A percentile compares a stretch with the other conserved stretches of the same genome.
phyloP scores from a whole-genome alignment of 2,888 invertebrate genomes.

The Terebella lapidaria region DNA sequence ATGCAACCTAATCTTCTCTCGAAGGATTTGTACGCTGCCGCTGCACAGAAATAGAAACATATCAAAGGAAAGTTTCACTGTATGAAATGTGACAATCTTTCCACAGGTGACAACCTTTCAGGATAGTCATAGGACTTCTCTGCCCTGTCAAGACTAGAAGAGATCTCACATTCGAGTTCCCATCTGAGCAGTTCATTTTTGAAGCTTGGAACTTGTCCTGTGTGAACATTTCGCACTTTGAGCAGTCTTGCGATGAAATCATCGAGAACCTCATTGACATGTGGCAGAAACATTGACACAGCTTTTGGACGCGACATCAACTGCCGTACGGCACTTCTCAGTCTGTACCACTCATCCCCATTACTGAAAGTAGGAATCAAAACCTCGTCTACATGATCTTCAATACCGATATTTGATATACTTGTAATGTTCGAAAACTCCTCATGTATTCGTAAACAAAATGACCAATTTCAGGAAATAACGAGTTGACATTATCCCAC shows the following conservation, averaged over 20 bases:
- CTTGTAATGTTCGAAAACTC: too few relatives aligned
- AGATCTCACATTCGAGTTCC: not conserved
- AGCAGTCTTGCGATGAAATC: not conserved
- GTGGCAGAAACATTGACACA: conserved; percentile 58
- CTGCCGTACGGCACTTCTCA: conserved; percentile 82
- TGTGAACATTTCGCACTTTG: not conserved
- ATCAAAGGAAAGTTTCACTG: conserved; percentile 90
- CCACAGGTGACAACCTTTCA: too few relatives aligned
- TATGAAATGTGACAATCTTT: too few relatives aligned
- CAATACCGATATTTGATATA: too few relatives aligned
- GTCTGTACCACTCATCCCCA: conserved; percentile 85
- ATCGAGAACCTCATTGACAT: conserved; percentile 6
- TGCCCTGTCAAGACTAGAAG: too few relatives aligned
- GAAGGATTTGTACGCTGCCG: conserved; percentile 80
- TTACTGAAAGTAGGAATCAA: too few relatives aligned
- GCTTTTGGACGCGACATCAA: conserved; percentile 79
- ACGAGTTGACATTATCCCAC: too few relatives aligned
- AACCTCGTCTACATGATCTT: too few relatives aligned
- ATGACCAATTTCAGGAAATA: too few relatives aligned
- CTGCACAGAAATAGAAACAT: too few relatives aligned
- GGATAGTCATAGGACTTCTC: too few relatives aligned
- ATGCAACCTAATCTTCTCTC: conserved; percentile 78
- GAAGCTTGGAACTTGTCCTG: conserved; percentile 4
- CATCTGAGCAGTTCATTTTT: not conserved
- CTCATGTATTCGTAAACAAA: too few relatives aligned